These are phyloP conservation scores for Heterohyrax brucei DNA, from an alignment of 2,797 vertebrate species.

Conservation along the genomic window DNA sequence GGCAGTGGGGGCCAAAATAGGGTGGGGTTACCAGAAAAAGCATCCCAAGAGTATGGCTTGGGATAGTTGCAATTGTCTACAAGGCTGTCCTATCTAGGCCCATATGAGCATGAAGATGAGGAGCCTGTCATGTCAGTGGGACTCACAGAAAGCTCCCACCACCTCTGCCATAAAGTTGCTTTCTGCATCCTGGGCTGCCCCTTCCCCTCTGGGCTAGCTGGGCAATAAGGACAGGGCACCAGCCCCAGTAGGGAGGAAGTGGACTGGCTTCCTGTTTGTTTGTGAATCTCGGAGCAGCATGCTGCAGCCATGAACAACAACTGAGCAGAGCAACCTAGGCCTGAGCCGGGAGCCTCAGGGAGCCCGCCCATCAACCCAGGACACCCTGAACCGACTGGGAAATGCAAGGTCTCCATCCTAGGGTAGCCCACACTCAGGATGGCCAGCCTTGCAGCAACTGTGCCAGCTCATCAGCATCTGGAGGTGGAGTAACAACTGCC, in stretches of 20 bases:
- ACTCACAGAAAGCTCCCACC: conserved; percentile 13
- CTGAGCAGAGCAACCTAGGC: background rate
- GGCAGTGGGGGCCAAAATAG: background rate
- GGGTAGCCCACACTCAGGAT: accelerated
- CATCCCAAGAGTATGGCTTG: background rate
- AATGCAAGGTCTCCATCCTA: background rate
- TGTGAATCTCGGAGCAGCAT: conserved; percentile 76
- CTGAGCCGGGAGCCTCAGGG: conserved; percentile 8
- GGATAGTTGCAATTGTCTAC: background rate
- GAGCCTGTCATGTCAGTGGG: background rate
- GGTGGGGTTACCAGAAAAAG: background rate
- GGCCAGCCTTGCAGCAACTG: background rate
- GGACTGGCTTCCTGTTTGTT: conserved; percentile 89
- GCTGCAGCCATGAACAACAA: background rate
- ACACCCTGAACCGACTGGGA: background rate
- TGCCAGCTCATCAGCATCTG: conserved; percentile 6
- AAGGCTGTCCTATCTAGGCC: background rate
- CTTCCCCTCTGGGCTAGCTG: conserved; percentile 38
- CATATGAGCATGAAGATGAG: background rate
- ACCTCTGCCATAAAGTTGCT: conserved; percentile 58
- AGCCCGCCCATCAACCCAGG: background rate
- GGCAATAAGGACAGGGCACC: conserved; percentile 45
- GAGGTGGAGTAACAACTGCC: conserved; percentile 35
- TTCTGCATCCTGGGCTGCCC: conserved; percentile 42
- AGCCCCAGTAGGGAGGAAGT: conserved; percentile 84